phyloP scores from a whole-genome alignment of 1,140 invertebrate species.

The Drosophila baimaii region DNA sequence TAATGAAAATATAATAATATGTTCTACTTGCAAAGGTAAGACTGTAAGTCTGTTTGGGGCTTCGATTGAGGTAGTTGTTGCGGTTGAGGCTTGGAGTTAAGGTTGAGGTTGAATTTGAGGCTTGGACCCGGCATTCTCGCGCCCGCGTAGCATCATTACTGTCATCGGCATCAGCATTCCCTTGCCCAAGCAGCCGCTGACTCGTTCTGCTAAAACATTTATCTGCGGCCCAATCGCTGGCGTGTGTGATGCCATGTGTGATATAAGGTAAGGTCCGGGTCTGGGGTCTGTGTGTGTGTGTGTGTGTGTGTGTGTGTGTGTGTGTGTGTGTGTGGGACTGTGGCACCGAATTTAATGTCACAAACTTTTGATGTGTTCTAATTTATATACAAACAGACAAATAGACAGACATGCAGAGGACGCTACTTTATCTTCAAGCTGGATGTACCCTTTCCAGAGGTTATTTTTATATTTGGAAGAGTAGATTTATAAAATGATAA shows the following conservation, averaged over 20 bases:
- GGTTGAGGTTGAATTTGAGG: conserved; percentile 8
- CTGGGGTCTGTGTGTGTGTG: too few species aligned
- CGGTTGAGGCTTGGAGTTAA: neutral
- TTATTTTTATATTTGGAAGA: too few species aligned
- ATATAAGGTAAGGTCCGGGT: neutral
- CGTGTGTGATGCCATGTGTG: conserved; percentile 12
- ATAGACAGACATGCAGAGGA: conserved; percentile 18
- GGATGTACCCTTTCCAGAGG: neutral
- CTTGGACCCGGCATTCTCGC: conserved; percentile 5
- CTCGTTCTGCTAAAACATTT: conserved; percentile 74
- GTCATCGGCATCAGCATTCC: conserved; percentile 40
- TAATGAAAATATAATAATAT: too few species aligned
- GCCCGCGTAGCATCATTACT: conserved; percentile 51
- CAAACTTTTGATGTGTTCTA: conserved; percentile 77
- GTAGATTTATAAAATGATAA: too few species aligned
- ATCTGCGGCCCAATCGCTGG: conserved; percentile 55
- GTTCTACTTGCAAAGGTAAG: neutral
- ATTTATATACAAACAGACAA: conserved; percentile 65
- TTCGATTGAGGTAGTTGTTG: conserved; percentile 15
- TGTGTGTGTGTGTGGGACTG: too few species aligned
- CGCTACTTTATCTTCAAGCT: conserved; percentile 13
- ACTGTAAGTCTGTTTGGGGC: conserved; percentile 2
- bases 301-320: too few species aligned
- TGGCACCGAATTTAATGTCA: conserved; percentile 59
- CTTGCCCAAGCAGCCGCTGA: conserved; percentile 26